phyloP scores from a whole-genome alignment of 2,888 invertebrate genomes.

The Helicoverpa assulta region DNA sequence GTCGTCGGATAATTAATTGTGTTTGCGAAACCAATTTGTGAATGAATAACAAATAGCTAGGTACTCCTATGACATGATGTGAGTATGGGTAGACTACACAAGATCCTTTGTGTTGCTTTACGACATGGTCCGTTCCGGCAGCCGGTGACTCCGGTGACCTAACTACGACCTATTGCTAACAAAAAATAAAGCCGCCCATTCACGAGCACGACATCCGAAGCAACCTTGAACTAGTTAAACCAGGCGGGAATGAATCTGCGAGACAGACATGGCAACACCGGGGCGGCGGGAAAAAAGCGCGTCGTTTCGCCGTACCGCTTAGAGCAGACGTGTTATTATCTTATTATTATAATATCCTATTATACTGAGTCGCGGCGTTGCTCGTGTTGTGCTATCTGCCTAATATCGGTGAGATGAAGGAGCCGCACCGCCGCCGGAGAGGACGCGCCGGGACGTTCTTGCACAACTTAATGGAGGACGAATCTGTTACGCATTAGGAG shows the following conservation, averaged over 20 bases:
- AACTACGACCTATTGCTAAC: conserved; percentile 84
- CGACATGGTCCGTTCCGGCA: conserved; percentile 76
- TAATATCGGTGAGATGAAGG: conserved; percentile 49
- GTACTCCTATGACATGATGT: conserved; percentile 61
- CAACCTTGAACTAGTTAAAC: conserved; percentile 88
- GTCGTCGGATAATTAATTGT: conserved; percentile 73
- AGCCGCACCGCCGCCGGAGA: conserved; percentile 47
- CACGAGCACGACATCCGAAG: conserved; percentile 74
- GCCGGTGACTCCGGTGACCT: conserved; percentile 83
- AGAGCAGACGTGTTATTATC: conserved; percentile 87
- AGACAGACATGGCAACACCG: conserved; percentile 80
- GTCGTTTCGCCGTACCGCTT: conserved; percentile 80
- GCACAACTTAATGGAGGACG: conserved; percentile 30
- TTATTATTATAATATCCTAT: conserved; percentile 84
- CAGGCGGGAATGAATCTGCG: conserved; percentile 80
- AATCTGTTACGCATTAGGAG: conserved; percentile 45
- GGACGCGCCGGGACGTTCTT: conserved; percentile 34
- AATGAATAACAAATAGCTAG: conserved; percentile 63
- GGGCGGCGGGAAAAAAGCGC: conserved; percentile 74
- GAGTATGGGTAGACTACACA: conserved; percentile 66
- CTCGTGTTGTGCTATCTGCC: conserved; percentile 49
- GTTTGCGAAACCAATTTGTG: conserved; percentile 71
- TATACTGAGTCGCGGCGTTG: conserved; percentile 69
- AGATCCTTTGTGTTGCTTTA: conserved; percentile 77
- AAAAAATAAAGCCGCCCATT: conserved; percentile 86